Base-by-base conservation (phyloP, 1,140 invertebrate species). In the Zaprionus kolodkinae region DNA sequence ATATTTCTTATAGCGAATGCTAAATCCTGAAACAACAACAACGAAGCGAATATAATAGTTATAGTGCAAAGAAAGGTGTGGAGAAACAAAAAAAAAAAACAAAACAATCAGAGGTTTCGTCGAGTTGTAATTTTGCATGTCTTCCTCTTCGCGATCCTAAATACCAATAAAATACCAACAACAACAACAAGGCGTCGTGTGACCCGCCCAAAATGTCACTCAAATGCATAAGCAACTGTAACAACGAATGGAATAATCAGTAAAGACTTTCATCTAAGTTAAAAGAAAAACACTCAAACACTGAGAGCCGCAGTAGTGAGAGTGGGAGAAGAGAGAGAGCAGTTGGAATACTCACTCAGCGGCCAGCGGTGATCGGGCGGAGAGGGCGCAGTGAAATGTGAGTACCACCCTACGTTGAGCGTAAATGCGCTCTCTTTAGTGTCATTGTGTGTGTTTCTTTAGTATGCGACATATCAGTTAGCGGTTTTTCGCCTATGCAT, bases 191-290 rank as follows among this genome's bases (percentile, higher is more conserved):
- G 59, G 54, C 43, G 35, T 33, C 15, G 35, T 40, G 59, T 36
- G 50, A 33, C 48, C 45, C 72, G 72, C 67, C 50, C 38, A 70
- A 70, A 75, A 73, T 73, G 72, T 62, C 72, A 68, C 55, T 59
- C 65, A 36, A 45, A 45, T 59, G 36, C 62, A 63, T 70, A 27
- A 63, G 66, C 52, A 79, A 70, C 57, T 63, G 60, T 64, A 73
- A 70, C 74, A 81, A 75, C 81, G 74, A 85, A 85, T 81, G 78
- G 77, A 85, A 78, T 80, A 66, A 69, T 65, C 59, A 66, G 27
- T 76, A 79, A 81, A 65, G 63, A 86, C 81, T 72, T 77, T 66
- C 33, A 72, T 67, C 60, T 21, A 50, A 50, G 17, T 21, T 15
- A 21, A 35, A 56, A 60, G 33, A 72, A 33, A 61, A 50, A 11